These are phyloP conservation scores for Oligia latruncula DNA, from an alignment of 2,888 invertebrate genomes.

Conservation along the genomic window DNA sequence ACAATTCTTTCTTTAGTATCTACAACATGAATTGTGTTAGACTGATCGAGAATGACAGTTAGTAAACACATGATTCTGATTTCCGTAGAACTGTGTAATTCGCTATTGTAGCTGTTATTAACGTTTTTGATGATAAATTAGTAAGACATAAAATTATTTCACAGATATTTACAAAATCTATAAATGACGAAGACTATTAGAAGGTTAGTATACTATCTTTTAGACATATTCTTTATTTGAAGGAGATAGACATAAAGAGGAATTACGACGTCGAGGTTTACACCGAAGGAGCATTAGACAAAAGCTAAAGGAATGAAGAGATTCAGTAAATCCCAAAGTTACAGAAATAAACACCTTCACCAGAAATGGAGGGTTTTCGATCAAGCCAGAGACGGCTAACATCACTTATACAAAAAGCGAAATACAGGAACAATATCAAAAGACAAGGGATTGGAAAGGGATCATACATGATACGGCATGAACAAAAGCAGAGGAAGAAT, in stretches of 20 bases:
- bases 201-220: slow-evolving; percentile 11
- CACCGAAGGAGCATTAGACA: neutral
- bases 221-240: neutral
- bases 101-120: neutral
- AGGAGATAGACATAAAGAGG: neutral
- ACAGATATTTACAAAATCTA: slow-evolving; percentile 31
- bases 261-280: neutral
- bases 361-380: slow-evolving; percentile 6
- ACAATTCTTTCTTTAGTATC: neutral
- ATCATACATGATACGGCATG: slow-evolving; percentile 66
- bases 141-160: neutral
- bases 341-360: slow-evolving; percentile 2
- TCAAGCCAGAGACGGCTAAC: slow-evolving; percentile 9
- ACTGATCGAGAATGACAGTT: slow-evolving; percentile 14
- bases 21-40: neutral
- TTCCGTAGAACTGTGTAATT: slow-evolving; percentile 4
- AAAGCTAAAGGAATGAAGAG: neutral
- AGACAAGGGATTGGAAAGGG: slow-evolving; percentile 67
- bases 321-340: slow-evolving; percentile 15
- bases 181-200: slow-evolving; percentile 74
- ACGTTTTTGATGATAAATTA: neutral
- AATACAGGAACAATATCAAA: slow-evolving; percentile 41
- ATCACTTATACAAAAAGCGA: slow-evolving; percentile 41
- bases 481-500: slow-evolving; percentile 75
- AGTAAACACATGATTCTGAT: slow-evolving; percentile 17